Conservation (phyloP, 30 jellyfish, hydroid and myxozoan species). For the Rhopilema esculentum region DNA sequence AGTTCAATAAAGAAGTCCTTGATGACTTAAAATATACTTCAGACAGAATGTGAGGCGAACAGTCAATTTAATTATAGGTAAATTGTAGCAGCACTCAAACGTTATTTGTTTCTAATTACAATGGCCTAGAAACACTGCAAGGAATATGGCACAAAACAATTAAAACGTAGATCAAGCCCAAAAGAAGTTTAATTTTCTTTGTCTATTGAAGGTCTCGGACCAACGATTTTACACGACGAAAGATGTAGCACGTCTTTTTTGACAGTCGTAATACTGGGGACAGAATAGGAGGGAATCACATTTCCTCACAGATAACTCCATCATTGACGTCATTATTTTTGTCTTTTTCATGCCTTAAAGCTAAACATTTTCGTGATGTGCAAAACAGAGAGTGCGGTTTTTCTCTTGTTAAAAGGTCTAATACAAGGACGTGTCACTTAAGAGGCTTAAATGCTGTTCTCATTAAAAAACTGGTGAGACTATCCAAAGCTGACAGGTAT, state of each 20-base stretch:
- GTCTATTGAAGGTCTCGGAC: no score
- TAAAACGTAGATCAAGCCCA: no score
- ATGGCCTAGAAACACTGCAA: no score
- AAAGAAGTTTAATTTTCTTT: no score
- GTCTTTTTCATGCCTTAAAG: constrained; percentile 7
- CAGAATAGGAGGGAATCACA: background rate
- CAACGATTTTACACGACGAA: background rate
- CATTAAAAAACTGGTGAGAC: background rate
- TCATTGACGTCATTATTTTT: background rate
- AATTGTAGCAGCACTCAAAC: no score
- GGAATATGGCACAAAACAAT: no score
- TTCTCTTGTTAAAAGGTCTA: background rate
- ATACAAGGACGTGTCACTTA: background rate
- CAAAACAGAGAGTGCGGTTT: background rate
- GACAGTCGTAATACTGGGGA: background rate
- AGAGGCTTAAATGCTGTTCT: background rate
- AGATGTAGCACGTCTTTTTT: background rate
- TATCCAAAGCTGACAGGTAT: background rate
- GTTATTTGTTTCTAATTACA: no score
- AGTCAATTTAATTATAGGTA: no score
- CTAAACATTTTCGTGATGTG: background rate
- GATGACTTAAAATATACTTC: no score
- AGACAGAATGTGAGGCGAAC: no score
- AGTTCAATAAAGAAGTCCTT: no score
- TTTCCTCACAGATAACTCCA: background rate